Conservation (phyloP, 2,797 vertebrate species). For the Rhodeus uyekii region DNA sequence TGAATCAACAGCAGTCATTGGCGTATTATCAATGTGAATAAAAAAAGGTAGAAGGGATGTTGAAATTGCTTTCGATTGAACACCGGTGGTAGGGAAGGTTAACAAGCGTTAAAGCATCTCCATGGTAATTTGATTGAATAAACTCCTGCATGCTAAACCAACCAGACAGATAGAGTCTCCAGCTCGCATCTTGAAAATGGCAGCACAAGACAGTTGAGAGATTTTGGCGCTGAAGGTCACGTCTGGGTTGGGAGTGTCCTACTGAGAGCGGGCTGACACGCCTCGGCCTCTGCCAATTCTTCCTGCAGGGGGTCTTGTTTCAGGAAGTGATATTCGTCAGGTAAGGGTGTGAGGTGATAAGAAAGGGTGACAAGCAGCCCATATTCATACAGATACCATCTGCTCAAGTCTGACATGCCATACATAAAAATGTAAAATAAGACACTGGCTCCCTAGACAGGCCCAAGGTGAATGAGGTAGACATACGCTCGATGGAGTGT, state of each 20-base stretch:
- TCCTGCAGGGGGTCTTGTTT: slow-evolving; percentile 44
- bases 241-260: slow-evolving; percentile 14
- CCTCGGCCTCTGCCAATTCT: slow-evolving; percentile 39
- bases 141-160: slow-evolving; percentile 31
- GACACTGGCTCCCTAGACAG: slow-evolving; percentile 42
- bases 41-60: slow-evolving; percentile 11
- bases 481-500: slow-evolving; percentile 52
- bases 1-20: slow-evolving; percentile 35
- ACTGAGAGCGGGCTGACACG: slow-evolving; percentile 7
- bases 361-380: slow-evolving; percentile 49
- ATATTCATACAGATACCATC: slow-evolving; percentile 61
- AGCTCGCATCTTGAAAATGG: not conserved
- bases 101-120: slow-evolving; percentile 37
- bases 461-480: slow-evolving; percentile 59
- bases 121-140: slow-evolving; percentile 24
- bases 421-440: slow-evolving; percentile 58
- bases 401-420: slow-evolving; percentile 57
- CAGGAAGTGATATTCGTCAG: slow-evolving; percentile 47
- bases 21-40: slow-evolving; percentile 36
- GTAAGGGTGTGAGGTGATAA: slow-evolving; percentile 52
- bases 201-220: slow-evolving; percentile 1
- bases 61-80: slow-evolving; percentile 44
- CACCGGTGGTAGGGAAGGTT: slow-evolving; percentile 35
- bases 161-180: slow-evolving; percentile 1
- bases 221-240: slow-evolving; percentile 38